Conservation (phyloP, 2,113 vertebrate species). For the Clarias batrachus region DNA sequence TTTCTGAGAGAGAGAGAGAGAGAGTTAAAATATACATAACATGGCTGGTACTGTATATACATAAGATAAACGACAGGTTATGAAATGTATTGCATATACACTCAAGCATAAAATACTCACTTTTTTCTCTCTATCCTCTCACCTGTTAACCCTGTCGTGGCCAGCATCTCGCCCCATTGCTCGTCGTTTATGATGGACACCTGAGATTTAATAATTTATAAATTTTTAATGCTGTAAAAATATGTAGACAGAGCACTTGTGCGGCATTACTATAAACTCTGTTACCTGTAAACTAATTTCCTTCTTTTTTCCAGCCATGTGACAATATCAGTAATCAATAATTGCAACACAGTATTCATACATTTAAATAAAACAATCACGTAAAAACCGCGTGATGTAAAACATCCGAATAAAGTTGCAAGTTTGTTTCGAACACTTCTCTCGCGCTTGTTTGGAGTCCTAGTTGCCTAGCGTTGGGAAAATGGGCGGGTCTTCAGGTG, state of each 20-base stretch:
- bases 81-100: too few species aligned
- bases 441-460: conserved; percentile 56
- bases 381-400: background rate
- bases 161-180: conserved; percentile 88
- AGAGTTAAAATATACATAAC: too few species aligned
- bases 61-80: too few species aligned
- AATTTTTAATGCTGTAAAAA: background rate
- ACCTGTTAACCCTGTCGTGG: conserved; percentile 86
- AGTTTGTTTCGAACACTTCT: background rate
- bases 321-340: background rate
- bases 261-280: background rate
- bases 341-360: background rate
- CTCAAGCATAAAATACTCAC: too few species aligned
- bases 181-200: conserved; percentile 81
- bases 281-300: conserved; percentile 74
- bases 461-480: conserved; percentile 62
- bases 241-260: background rate
- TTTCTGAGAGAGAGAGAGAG: too few species aligned
- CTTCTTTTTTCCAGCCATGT: conserved; percentile 77
- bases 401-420: background rate
- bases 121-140: conserved; percentile 31
- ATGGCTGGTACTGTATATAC: too few species aligned
- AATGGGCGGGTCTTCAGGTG: conserved; percentile 28
- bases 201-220: conserved; percentile 65
- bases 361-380: background rate